Base-by-base conservation (phyloP, 2,888 invertebrate genomes). In the Standfussiana lucernea region DNA sequence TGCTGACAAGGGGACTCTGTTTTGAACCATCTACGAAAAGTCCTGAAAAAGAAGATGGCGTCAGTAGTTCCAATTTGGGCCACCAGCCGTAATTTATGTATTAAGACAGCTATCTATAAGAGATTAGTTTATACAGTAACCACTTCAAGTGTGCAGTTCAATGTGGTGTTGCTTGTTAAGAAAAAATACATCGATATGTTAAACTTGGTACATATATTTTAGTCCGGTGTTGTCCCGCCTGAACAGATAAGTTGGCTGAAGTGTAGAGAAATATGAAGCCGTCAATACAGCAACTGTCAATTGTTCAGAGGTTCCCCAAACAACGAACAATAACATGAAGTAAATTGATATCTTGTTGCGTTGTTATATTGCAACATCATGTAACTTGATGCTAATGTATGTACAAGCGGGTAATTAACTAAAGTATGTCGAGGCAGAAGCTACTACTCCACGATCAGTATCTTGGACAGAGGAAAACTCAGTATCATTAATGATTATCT, bases 361-460 rank as follows among this genome's bases (percentile, higher is more conserved):
- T 80, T 82, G 83, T 77, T 83, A 79, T 80, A 83, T 88, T 82
- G 64, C 83, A 83, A 82, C 76, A 77, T 72, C 75, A 59, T 71
- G 86, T 82, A 82, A 83, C 78, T 84, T 80, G 83, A 88, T 87
- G 84, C 80, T 89, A 88, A 89, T 89, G 75, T 68, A 89, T 89
- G 75, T 68, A 86, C 75, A 80, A 76, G 77, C 78, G 78, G 79
- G 86, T 89, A 88, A 87, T 90, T 89, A 89, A 76, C 78, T 78
- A 81, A 90, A 90, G 90, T 92, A 75, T 92, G 92, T 91, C 91
- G 91, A 92, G 91, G 91, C 84, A 88, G 86, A 85, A 85, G 78
- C 75, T 79, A 66, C 85, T 80, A 82, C 80, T 75, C 69, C 78
- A 85, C 76, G 83, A 86, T 88, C 82, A 78, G 77, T 77, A 87